phyloP scores from a whole-genome alignment of 2,888 invertebrate genomes.

The Zeuzera pyrina region DNA sequence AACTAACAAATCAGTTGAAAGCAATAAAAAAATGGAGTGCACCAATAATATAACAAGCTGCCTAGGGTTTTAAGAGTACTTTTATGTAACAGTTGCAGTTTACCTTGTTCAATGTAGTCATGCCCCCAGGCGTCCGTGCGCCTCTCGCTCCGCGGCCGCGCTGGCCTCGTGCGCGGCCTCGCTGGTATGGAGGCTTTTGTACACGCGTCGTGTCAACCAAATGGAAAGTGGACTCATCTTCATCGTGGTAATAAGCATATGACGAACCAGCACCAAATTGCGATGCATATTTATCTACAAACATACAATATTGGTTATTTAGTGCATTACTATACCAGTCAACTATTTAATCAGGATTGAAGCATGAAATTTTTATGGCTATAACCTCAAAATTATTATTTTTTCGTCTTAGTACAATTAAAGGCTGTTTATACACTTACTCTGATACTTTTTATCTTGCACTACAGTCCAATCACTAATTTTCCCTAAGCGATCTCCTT shows the following conservation, averaged over 20 bases:
- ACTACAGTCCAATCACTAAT: constrained; percentile 99
- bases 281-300: constrained; percentile 89
- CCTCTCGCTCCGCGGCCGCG: constrained; percentile 81
- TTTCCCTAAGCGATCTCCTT: constrained; percentile 98
- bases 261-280: constrained; percentile 96
- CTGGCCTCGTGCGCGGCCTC: constrained; percentile 89
- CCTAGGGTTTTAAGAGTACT: too few species aligned
- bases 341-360: not conserved
- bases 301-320: constrained; percentile 2
- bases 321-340: too few species aligned
- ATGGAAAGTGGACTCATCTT: constrained; percentile 98
- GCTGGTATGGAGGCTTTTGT: constrained; percentile 93
- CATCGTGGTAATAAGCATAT: constrained; percentile 98
- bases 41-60: too few species aligned
- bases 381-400: constrained; percentile 12
- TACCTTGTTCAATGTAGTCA: constrained; percentile 89
- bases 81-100: too few species aligned
- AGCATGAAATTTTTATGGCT: not conserved
- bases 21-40: too few species aligned
- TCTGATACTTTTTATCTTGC: constrained; percentile 94
- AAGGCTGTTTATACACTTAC: constrained; percentile 64
- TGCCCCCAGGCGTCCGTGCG: constrained; percentile 78
- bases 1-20: too few species aligned
- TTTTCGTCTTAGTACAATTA: not conserved
- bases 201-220: constrained; percentile 95